Percentiles rank a stretch among this genome's conserved stretches.
These are phyloP conservation scores for Eulemur coronatus DNA, from an alignment of 2,797 vertebrate species.

Conservation along the genomic window DNA sequence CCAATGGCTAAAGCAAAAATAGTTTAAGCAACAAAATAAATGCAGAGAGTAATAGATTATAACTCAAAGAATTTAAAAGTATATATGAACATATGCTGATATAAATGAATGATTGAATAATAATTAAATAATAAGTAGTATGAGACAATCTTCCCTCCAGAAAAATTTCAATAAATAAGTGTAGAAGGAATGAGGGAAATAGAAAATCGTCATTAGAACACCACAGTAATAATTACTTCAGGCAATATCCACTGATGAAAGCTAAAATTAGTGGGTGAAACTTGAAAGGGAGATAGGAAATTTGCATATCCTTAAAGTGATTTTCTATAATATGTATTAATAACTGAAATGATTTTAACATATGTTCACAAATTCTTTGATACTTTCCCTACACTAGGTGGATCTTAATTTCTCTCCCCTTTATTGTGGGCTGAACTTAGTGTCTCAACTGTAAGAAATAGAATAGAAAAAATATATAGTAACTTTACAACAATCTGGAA, in stretches of 20 bases:
- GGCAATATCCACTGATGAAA: not conserved
- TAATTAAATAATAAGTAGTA: not conserved
- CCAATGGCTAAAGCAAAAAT: not conserved
- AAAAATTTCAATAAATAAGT: slow-evolving; percentile 28
- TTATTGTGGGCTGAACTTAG: not conserved
- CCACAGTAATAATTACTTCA: not conserved
- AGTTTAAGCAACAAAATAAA: not conserved
- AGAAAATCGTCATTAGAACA: not conserved
- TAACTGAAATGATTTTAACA: not conserved
- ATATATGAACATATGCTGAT: not conserved
- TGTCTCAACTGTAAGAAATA: not conserved
- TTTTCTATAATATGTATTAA: not conserved
- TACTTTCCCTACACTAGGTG: not conserved
- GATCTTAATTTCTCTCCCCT: not conserved
- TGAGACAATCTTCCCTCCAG: not conserved
- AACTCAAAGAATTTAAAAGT: not conserved
- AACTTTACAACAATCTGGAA: not conserved
- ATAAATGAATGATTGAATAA: not conserved
- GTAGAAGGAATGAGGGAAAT: not conserved
- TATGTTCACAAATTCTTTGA: not conserved
- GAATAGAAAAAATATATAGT: not conserved
- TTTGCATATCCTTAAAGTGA: not conserved
- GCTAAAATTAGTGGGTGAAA: not conserved
- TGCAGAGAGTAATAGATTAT: not conserved
- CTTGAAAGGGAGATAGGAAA: not conserved